A percentile compares a stretch with the other conserved stretches of the same genome.
Conservation (phyloP, 2,113 vertebrate genomes). For the Tychaedon coryphoeus region DNA sequence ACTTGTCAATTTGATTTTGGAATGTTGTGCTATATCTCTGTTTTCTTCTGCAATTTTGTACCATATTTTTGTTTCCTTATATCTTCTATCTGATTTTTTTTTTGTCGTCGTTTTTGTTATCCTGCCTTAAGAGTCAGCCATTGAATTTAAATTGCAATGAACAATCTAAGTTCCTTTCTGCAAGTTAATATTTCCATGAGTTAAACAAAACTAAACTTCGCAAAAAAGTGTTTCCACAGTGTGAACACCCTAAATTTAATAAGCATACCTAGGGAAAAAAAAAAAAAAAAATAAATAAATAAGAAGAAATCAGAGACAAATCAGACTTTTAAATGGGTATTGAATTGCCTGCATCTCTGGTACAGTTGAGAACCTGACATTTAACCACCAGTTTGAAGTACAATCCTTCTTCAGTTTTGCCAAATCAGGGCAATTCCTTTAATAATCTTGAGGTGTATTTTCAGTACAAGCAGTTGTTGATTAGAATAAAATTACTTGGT, state of each 20-base stretch:
- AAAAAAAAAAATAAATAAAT: not conserved
- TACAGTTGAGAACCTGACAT: not conserved
- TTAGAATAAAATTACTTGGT: not conserved
- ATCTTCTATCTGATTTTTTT: not conserved
- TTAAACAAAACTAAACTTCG: not conserved
- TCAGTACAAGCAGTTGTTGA: not conserved
- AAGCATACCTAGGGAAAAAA: not conserved
- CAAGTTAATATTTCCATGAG: not conserved
- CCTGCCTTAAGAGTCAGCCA: not conserved
- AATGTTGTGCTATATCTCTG: not conserved
- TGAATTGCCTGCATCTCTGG: rapidly evolving
- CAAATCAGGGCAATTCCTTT: not conserved
- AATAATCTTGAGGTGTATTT: not conserved
- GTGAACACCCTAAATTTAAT: not conserved
- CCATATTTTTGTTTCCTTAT: not conserved
- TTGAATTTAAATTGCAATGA: not conserved
- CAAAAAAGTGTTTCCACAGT: not conserved
- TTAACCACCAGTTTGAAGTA: not conserved
- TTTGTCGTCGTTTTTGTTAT: not conserved
- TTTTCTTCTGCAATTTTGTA: not conserved
- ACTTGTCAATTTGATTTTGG: not conserved
- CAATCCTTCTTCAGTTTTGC: not conserved
- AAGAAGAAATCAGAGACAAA: not conserved
- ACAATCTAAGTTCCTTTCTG: not conserved
- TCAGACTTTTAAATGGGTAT: not conserved